phyloP scores from a whole-genome alignment of 2,888 invertebrate genomes.

The Dione vanillae region DNA sequence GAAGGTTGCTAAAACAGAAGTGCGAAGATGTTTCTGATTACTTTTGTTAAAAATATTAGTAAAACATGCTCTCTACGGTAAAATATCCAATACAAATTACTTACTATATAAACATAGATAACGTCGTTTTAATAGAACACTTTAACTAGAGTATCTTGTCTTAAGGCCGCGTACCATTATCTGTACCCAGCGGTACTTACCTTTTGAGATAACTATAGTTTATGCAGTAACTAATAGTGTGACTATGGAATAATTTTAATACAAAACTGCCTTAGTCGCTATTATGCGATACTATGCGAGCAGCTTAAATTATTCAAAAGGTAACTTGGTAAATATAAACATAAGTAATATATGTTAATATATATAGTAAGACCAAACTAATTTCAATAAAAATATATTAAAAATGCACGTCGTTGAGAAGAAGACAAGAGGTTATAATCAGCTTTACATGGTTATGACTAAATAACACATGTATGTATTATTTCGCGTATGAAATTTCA shows the following conservation, averaged over 20 bases:
- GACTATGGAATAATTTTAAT: neutral
- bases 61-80: too few species aligned
- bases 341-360: too few species aligned
- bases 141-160: conserved; percentile 26
- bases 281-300: neutral
- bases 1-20: neutral
- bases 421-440: neutral
- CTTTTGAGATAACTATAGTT: conserved; percentile 16
- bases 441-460: conserved; percentile 43
- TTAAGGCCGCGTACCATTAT: conserved; percentile 15
- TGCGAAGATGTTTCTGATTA: neutral
- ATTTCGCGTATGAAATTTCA: conserved; percentile 71
- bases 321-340: too few species aligned
- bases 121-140: conserved; percentile 24
- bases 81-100: conserved; percentile 10
- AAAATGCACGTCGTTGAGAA: neutral
- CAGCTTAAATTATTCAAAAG: too few species aligned
- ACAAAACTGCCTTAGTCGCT: neutral
- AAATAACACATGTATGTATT: conserved; percentile 60
- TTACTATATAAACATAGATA: conserved; percentile 16
- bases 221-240: conserved; percentile 21
- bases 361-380: neutral
- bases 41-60: neutral
- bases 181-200: conserved; percentile 21
- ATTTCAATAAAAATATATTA: neutral